A percentile compares a stretch with the other conserved stretches of the same genome.
Conservation (phyloP, 2,888 invertebrate genomes). For the Epinotia brunnichana region DNA sequence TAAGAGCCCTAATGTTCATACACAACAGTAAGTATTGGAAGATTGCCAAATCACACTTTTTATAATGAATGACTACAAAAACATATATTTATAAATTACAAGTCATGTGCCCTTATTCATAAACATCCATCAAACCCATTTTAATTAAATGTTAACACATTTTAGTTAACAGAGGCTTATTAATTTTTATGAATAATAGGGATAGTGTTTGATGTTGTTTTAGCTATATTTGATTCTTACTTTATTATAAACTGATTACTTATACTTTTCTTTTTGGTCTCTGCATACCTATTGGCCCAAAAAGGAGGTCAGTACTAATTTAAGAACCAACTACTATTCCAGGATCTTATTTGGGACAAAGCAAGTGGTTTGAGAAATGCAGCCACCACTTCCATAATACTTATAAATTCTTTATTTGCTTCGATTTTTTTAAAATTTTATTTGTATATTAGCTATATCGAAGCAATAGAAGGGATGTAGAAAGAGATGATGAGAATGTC, state of each 20-base stretch:
- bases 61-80: too few species aligned
- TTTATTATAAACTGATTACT: conserved; percentile 29
- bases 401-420: neutral
- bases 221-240: conserved; percentile 30
- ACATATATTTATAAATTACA: too few species aligned
- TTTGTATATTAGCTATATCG: neutral
- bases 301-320: conserved; percentile 34
- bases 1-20: too few species aligned
- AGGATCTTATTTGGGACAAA: neutral
- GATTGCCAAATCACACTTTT: too few species aligned
- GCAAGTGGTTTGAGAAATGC: neutral
- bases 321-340: conserved; percentile 8
- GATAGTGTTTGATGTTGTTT: neutral
- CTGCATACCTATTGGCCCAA: conserved; percentile 30
- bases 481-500: neutral
- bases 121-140: too few species aligned
- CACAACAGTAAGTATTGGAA: too few species aligned
- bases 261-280: conserved; percentile 29
- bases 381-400: neutral
- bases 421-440: too few species aligned
- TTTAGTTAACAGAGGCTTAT: too few species aligned
- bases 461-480: neutral
- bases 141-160: too few species aligned
- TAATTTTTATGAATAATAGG: too few species aligned
- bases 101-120: too few species aligned